Base-by-base conservation (phyloP, 2,113 vertebrate species). In the Thamnophis sirtalis region DNA sequence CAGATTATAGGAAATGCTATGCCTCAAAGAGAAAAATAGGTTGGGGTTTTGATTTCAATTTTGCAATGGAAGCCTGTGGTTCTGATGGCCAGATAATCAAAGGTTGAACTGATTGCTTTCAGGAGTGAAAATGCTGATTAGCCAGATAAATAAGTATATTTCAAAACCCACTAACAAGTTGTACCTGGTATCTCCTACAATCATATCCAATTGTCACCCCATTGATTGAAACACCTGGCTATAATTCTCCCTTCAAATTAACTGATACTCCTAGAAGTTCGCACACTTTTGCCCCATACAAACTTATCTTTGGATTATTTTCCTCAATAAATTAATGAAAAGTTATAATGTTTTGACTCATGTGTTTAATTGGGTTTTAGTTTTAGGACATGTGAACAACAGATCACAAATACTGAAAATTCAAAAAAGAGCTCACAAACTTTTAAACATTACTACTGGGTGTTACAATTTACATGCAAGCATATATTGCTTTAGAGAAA, bases 1-100 rank as follows among this genome's bases (percentile, higher is more conserved):
- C 84, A 92, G 95, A 93, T 73, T 73, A 87, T 92, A 90, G 73
- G 91, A 96, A 94, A 94, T 89, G 50, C 63, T 43, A 33, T 54
- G 54, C 50, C 53, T 90, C 50, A 33, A 38, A 26, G 50, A 13
- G 60, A 33, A 68, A 89, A n/a, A 51, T 17, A 53, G 48, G 4
- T 33, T 19, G 1, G 6, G 33, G 33, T 80, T 80, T 80, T 38
- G 5, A 80, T 80, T 80, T 80, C 33, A 80, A 9, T 80, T 80
- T 80, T 80, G 33, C 28, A 43, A 80, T 38, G 15, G 73, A 80
- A 80, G 43, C 33, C 33, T 80, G 73, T 43, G 73, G 33, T 21
- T 21, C 7, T 19, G 33, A 38, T 55, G 22, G 5, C 33, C 15
- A 19, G 9, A 22, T 73, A 90, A 9, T 53, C 89, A 53, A 53